phyloP scores from a whole-genome alignment of 2,113 vertebrate genomes.

The Miniopterus natalensis region DNA sequence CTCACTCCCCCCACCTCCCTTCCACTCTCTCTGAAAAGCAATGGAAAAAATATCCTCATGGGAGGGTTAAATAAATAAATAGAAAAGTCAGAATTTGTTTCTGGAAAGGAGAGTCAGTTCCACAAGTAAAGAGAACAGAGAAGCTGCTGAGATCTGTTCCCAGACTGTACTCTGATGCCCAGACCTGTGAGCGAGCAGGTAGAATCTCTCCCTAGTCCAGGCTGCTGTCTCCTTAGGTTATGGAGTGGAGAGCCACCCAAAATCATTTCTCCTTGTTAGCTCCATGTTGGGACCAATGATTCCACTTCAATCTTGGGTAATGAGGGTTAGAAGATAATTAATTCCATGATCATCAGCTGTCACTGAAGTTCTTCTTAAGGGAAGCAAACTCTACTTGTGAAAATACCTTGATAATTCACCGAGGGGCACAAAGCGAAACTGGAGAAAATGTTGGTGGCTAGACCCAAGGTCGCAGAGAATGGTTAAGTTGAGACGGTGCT shows the following conservation, averaged over 20 bases:
- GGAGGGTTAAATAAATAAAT: too few relatives aligned
- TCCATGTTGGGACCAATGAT: background rate
- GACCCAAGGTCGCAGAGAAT: background rate
- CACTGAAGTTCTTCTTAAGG: background rate
- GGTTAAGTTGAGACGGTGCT: background rate
- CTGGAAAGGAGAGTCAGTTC: background rate
- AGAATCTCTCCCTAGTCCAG: background rate
- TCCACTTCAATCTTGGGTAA: background rate
- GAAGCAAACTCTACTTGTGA: background rate
- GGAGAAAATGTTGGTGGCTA: background rate
- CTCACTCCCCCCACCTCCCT: too few relatives aligned
- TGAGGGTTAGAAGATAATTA: background rate
- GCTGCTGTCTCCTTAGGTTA: background rate
- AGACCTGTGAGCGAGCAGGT: background rate
- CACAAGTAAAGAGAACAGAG: background rate
- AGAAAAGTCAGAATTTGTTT: slow-evolving; percentile 26
- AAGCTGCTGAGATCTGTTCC: background rate
- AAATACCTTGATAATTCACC: background rate
- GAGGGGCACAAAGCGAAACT: background rate
- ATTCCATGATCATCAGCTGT: background rate
- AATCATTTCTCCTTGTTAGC: background rate
- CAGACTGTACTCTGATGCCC: background rate
- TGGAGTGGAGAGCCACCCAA: background rate
- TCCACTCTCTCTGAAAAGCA: too few relatives aligned
- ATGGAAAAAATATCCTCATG: too few relatives aligned